phyloP scores from a whole-genome alignment of 2,888 invertebrate species.

The Pristionchus exspectatus region DNA sequence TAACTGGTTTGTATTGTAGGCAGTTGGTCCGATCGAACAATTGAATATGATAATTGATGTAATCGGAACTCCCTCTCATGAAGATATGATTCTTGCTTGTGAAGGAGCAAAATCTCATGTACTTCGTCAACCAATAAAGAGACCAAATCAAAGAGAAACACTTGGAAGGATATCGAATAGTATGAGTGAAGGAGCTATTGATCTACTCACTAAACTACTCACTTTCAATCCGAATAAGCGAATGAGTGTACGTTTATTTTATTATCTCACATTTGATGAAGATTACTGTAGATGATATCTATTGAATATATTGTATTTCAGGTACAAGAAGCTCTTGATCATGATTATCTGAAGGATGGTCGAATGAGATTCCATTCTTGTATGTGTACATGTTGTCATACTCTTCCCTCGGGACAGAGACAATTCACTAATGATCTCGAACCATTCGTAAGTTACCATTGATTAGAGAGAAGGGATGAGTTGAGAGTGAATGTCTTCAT shows the following conservation, averaged over 20 bases:
- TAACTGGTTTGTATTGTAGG: slow-evolving; percentile 80
- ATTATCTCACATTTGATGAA: neutral
- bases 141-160: neutral
- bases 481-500: neutral
- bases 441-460: slow-evolving; percentile 68
- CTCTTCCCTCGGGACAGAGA: slow-evolving; percentile 64
- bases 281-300: neutral
- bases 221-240: slow-evolving; percentile 94
- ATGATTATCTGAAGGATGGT: slow-evolving; percentile 98
- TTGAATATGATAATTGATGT: slow-evolving; percentile 97
- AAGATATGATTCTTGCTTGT: slow-evolving; percentile 97
- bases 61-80: slow-evolving; percentile 93
- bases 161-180: neutral
- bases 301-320: neutral
- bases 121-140: slow-evolving; percentile 58
- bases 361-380: slow-evolving; percentile 98
- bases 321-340: slow-evolving; percentile 94
- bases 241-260: slow-evolving; percentile 76
- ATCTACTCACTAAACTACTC: slow-evolving; percentile 96
- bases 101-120: slow-evolving; percentile 95
- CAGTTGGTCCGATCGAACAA: slow-evolving; percentile 97
- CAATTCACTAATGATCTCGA: slow-evolving; percentile 70
- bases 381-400: slow-evolving; percentile 96
- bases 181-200: slow-evolving; percentile 92
- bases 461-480: neutral